Percentiles rank a stretch among this genome's conserved stretches.
Evolutionary conservation across 2,113 vertebrate genomes (phyloP).

Genomic region (Orthonyx spaldingii): DNA sequence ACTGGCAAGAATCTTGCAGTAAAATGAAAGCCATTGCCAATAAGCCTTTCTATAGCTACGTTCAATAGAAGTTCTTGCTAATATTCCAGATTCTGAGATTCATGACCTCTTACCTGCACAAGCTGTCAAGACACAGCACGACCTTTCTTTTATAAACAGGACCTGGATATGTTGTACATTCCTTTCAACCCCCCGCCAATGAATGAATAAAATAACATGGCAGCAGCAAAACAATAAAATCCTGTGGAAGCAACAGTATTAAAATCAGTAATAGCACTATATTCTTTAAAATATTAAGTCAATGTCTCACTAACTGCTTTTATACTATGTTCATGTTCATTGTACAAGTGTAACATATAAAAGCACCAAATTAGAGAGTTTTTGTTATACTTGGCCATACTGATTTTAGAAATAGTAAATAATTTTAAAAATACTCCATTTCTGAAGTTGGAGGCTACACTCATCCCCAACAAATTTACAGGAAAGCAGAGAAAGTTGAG

Average conservation of each 20-base stretch:
- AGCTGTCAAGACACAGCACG: neutral
- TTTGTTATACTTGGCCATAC: neutral
- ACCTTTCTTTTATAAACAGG: slow-evolving; percentile 7
- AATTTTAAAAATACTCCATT: rapidly evolving
- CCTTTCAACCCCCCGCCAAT: neutral
- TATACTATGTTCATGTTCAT: neutral
- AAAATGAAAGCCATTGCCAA: neutral
- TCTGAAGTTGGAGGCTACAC: neutral
- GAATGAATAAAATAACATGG: neutral
- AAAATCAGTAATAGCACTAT: neutral
- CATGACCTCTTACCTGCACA: neutral
- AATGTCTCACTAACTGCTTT: neutral
- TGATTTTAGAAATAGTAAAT: neutral
- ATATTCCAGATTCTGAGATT: neutral
- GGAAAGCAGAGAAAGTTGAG: neutral
- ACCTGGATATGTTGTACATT: neutral
- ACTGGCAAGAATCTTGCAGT: neutral
- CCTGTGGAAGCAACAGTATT: neutral
- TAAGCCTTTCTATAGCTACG: neutral
- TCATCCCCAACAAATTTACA: neutral
- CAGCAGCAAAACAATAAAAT: neutral
- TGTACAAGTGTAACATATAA: neutral
- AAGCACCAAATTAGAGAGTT: neutral
- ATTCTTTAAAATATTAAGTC: neutral
- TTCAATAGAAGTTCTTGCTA: neutral